Base-by-base conservation (phyloP, 2,113 vertebrate species). In the Psittacus erithacus region DNA sequence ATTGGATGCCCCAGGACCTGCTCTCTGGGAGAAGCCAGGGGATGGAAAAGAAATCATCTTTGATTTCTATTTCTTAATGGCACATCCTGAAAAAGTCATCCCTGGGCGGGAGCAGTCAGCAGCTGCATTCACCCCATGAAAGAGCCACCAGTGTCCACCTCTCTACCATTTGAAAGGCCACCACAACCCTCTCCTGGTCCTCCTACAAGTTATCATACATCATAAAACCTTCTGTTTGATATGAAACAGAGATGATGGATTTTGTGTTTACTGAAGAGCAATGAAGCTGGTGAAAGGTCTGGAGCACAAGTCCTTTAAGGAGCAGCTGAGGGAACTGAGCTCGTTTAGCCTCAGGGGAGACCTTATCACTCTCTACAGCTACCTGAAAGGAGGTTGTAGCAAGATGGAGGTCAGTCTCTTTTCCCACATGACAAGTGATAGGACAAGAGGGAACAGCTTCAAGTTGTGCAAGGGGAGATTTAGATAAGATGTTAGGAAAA, bases 121-220 rank as follows among this genome's bases (percentile, higher is more conserved):
- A 76, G 71, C 31, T 43, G 39, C 20, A 33, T 28, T 23, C 12
- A 31, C 10, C 29, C 25, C 4, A 0, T 35, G 18, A 0, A 1
- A 28, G 15, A 50, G 16, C 59, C 67, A 89, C 63, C 68, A 41
- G 68, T 14, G 18, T n/a, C 67, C 52, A 67, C 10, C 44, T 33
- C 28, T 55, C 57, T 64, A 7, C 31, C 43, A 50, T 25, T 3
- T 59, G 33, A 39, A 63, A 70, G 53, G 29, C 23, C 60, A 85
- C 33, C 20, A 8, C 19, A 10, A 57, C 18, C 35, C 39, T 39
- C 9, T 77, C 50, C 77, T 63, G 55, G 20, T 76, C 75, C 80
- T 82, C 43, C 43, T 19, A 13, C 1, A 3, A 67, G 47, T 69
- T 8, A 33, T 28, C 27, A 55, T 46, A 38, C 41, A 55, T 28